These are phyloP conservation scores for Rhynchotus rufescens DNA, from an alignment of 2,797 vertebrate species.

Conservation along the genomic window DNA sequence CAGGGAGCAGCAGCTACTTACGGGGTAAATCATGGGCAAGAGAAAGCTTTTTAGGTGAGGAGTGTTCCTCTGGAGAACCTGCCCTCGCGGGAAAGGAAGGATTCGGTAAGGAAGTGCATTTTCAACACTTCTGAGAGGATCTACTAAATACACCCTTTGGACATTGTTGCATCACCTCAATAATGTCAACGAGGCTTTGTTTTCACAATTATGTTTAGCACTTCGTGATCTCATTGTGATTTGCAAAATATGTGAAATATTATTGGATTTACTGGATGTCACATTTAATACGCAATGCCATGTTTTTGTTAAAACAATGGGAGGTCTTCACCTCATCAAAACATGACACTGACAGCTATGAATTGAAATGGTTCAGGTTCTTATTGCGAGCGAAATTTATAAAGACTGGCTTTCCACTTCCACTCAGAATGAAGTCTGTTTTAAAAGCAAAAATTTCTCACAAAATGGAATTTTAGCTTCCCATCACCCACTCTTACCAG, in stretches of 20 bases:
- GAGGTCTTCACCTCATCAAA: not conserved
- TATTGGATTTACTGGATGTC: not conserved
- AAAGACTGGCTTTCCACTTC: constrained; percentile 5
- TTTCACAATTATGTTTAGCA: not conserved
- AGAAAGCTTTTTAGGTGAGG: not conserved
- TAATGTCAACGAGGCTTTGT: not conserved
- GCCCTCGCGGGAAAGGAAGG: not conserved
- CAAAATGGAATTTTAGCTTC: not conserved
- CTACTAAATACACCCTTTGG: not conserved
- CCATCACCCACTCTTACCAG: not conserved
- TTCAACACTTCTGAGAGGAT: not conserved
- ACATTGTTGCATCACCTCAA: not conserved
- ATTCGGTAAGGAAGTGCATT: not conserved
- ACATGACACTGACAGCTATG: not conserved
- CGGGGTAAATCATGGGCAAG: not conserved
- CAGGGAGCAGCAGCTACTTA: not conserved
- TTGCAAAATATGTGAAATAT: not conserved
- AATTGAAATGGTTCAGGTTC: not conserved
- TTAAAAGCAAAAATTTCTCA: constrained; percentile 21
- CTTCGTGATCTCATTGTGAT: not conserved
- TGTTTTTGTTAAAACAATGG: not conserved
- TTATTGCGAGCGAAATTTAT: not conserved
- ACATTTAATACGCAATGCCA: not conserved
- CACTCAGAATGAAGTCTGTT: constrained; percentile 4
- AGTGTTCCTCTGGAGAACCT: not conserved